phyloP scores from a whole-genome alignment of 2,888 invertebrate genomes.

The Sthenelais limicola region DNA sequence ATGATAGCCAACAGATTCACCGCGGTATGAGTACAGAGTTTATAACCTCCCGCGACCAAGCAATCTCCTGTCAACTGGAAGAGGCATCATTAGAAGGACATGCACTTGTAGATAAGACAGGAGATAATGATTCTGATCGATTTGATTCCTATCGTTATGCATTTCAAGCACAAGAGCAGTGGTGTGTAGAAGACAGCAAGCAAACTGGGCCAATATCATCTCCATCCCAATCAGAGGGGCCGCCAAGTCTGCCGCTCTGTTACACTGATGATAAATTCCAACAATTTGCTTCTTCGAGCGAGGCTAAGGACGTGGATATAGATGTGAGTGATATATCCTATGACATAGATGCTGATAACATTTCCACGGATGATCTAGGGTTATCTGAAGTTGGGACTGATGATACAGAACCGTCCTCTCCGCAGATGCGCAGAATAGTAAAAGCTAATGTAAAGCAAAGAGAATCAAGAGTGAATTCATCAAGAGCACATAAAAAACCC shows the following conservation, averaged over 20 bases:
- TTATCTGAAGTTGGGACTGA: constrained; percentile 21
- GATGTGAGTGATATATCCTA: constrained; percentile 28
- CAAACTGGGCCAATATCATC: constrained; percentile 8
- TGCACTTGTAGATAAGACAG: too few relatives aligned
- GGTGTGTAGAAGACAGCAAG: constrained; percentile 13
- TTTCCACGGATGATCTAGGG: constrained; percentile 21
- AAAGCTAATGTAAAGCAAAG: neutral
- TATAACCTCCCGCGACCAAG: too few relatives aligned
- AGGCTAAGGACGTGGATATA: constrained; percentile 6
- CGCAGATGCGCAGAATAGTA: constrained; percentile 5
- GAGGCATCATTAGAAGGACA: too few relatives aligned
- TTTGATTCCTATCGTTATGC: constrained; percentile 7
- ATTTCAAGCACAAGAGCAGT: constrained; percentile 17
- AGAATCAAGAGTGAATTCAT: neutral
- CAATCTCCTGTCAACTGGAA: too few relatives aligned
- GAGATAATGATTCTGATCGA: neutral
- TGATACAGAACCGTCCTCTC: constrained; percentile 21
- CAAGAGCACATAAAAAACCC: neutral
- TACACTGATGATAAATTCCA: neutral
- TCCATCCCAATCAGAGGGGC: neutral
- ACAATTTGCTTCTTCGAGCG: neutral
- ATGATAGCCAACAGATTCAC: too few relatives aligned
- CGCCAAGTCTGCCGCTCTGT: too few relatives aligned
- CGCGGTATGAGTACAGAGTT: too few relatives aligned
- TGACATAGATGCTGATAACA: constrained; percentile 36